Evolutionary conservation across 2,113 vertebrate genomes (phyloP).

Genomic region (Pseudolaguvia tuberculata): DNA sequence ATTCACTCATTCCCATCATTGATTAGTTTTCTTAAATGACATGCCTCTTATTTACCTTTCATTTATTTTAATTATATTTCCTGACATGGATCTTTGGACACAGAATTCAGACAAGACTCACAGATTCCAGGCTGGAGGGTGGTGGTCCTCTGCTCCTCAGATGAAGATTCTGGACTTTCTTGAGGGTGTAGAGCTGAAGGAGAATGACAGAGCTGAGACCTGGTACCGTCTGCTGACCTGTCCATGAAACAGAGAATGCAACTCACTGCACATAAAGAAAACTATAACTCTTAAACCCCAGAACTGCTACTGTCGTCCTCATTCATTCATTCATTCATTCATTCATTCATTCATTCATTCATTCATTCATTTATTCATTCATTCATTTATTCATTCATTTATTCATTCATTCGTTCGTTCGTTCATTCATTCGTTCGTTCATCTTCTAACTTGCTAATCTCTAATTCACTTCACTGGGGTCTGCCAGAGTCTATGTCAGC

Average conservation of each 20-base stretch:
- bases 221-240: conserved; percentile 8
- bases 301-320: too few relatives aligned
- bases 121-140: conserved; percentile 12
- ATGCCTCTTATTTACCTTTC: neutral
- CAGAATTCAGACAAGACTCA: neutral
- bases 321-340: too few relatives aligned
- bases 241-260: neutral
- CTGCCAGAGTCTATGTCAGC: too few relatives aligned
- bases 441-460: too few relatives aligned
- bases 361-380: too few relatives aligned
- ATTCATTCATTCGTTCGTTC: too few relatives aligned
- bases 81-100: neutral
- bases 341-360: too few relatives aligned
- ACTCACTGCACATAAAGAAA: neutral
- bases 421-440: too few relatives aligned
- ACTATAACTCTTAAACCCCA: too few relatives aligned
- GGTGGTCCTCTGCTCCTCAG: neutral
- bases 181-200: conserved; percentile 13
- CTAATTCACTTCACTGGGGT: too few relatives aligned
- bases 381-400: too few relatives aligned
- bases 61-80: neutral
- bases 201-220: conserved; percentile 12
- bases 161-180: neutral
- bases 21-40: neutral
- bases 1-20: too few relatives aligned